Evolutionary conservation across 2,888 invertebrate species (phyloP), one percentile per base, ranked within the genome.

Genomic region (Tribolium freemani): DNA sequence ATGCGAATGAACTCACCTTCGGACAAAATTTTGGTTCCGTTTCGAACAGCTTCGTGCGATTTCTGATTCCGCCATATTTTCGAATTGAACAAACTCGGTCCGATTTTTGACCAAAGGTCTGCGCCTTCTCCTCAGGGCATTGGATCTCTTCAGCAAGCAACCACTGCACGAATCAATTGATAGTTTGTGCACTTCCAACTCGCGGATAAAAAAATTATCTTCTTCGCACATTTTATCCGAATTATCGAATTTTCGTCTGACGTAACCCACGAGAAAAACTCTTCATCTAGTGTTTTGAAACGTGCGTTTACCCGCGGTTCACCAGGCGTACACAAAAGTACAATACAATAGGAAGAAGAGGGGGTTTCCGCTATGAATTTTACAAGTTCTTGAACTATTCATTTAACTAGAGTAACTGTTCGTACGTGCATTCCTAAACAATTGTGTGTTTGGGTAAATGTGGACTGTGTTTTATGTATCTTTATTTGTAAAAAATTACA

Each of bases 401-500:
- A 21, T 30, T 20, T 53, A 53, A 53, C 13, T n/a, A 3, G 53
- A 61, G 30, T 61, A 61, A 61, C 61, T 50, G 61, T 61, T 21
- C 10, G 44, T 57, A 30, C 30, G 10, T 6, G 30, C 50, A 3
- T 38, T 38, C n/a, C 9, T 31, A 31, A 31, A 31, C 31, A 31
- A 31, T 31, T 3, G 31, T 9, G 9, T 9, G 31, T 31, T 8
- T 8, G 31, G 9, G 31, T 9, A 8, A 31, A 31, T 16, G 16
- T 16, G 16, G 1, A 16, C 16, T 45, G 13, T 48, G 13, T 48
- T 45, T 63, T 46, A 26, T 46, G 53, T 46, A 8, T 6, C 54
- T 54, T 71, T 66, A 58, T 58, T 68, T 60, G 30, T 60, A 67
- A 71, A 72, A 72, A 72, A 67, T 60, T 72, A 72, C 71, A 72